A percentile compares a stretch with the other conserved stretches of the same genome.
These are phyloP conservation scores for Scaptomyza graminum DNA, from an alignment of 1,140 invertebrate genomes.

Conservation along the genomic window DNA sequence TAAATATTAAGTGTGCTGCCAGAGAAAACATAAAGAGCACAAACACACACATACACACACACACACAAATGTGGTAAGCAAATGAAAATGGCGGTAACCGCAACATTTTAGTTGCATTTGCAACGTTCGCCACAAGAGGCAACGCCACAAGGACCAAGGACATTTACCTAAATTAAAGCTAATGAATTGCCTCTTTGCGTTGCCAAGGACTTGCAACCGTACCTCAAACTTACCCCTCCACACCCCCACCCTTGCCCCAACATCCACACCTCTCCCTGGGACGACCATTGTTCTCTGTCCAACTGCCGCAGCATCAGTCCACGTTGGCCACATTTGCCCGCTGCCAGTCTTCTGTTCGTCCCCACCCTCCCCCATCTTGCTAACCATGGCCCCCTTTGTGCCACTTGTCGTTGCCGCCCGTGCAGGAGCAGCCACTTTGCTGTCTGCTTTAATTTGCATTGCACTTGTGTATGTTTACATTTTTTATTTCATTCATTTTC, in stretches of 20 bases:
- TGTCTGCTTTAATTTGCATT: constrained; percentile 82
- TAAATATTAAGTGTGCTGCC: constrained; percentile 70
- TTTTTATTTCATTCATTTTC: constrained; percentile 81
- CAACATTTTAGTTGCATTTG: constrained; percentile 82
- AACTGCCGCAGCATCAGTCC: constrained; percentile 40
- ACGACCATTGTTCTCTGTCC: constrained; percentile 37
- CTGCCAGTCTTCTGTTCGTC: too few relatives aligned
- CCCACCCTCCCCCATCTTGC: not conserved
- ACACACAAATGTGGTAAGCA: constrained; percentile 28
- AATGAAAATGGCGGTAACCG: constrained; percentile 70
- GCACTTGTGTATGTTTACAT: constrained; percentile 82
- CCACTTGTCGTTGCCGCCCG: constrained; percentile 5
- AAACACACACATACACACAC: constrained; percentile 29
- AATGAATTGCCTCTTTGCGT: constrained; percentile 79
- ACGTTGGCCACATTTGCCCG: constrained; percentile 31
- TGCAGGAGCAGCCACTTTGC: constrained; percentile 71
- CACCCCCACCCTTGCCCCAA: not conserved
- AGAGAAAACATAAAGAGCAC: constrained; percentile 32
- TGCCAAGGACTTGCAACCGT: constrained; percentile 32
- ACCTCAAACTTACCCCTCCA: not conserved
- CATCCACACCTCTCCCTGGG: not conserved
- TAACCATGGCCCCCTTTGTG: not conserved
- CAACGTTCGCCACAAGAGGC: constrained; percentile 76
- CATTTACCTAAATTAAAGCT: constrained; percentile 83
- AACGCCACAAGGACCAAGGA: constrained; percentile 79